A percentile compares a stretch with the other conserved stretches of the same genome.
phyloP scores from a whole-genome alignment of 2,888 invertebrate genomes.

The Phania funesta region DNA sequence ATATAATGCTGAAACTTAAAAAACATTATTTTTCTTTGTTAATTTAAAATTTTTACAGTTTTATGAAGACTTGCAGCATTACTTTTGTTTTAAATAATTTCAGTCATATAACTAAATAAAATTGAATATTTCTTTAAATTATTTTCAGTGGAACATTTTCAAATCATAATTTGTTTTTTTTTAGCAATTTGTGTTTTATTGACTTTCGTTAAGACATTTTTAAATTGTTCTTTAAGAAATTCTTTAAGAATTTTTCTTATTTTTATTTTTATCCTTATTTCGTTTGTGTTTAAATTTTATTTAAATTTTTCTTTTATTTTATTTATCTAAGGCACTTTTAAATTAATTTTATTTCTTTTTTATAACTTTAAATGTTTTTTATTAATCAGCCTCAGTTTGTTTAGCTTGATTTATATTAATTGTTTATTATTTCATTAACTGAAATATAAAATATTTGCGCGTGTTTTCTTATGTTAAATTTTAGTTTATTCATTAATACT shows the following conservation, averaged over 20 bases:
- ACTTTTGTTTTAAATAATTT: constrained; percentile 12
- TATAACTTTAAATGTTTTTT: constrained; percentile 37
- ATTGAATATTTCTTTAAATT: not conserved
- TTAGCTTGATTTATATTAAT: constrained; percentile 60
- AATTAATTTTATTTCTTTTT: constrained; percentile 62
- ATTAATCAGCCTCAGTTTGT: not conserved
- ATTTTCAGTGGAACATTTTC: constrained; percentile 21
- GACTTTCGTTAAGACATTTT: not conserved
- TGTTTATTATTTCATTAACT: constrained; percentile 52
- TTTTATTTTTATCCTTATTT: constrained; percentile 15
- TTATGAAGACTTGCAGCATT: constrained; percentile 45
- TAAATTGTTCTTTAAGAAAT: constrained; percentile 34
- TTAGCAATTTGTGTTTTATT: not conserved
- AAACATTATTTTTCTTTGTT: not conserved
- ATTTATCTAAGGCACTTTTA: constrained; percentile 66
- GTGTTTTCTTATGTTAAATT: constrained; percentile 44
- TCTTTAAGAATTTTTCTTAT: constrained; percentile 27
- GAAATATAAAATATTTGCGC: constrained; percentile 64
- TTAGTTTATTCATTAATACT: constrained; percentile 45
- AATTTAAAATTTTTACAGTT: constrained; percentile 18
- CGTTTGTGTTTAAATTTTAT: too few species aligned
- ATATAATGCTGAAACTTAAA: not conserved
- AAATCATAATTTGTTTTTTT: not conserved
- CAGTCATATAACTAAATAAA: constrained; percentile 41
- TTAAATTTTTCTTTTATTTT: constrained; percentile 62